Percentiles rank a stretch among this genome's conserved stretches.
Evolutionary conservation across 2,797 vertebrate genomes (phyloP).

Genomic region (Clarias platycephalus): DNA sequence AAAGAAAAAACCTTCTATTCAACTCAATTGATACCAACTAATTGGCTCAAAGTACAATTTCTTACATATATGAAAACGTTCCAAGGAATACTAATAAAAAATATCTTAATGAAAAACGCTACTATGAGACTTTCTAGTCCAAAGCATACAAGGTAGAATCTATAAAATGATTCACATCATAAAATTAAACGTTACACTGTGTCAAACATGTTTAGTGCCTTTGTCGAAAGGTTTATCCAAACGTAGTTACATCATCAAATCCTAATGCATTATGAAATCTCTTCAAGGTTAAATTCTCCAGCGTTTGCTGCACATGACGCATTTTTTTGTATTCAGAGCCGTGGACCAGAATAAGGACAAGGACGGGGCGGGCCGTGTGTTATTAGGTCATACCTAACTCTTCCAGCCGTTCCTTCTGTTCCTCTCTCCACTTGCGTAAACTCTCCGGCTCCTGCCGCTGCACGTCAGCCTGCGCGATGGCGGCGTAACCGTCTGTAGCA

Average conservation of each 20-base stretch:
- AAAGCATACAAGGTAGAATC: not conserved
- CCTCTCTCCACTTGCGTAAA: slow-evolving; percentile 95
- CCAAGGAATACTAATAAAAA: no score
- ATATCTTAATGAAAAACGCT: no score
- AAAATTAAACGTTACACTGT: not conserved
- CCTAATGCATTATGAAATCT: not conserved
- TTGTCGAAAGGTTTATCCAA: not conserved
- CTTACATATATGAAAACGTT: no score
- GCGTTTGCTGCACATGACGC: not conserved
- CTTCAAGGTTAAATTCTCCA: not conserved
- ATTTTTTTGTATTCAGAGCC: not conserved
- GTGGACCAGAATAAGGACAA: not conserved
- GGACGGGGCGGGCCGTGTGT: not conserved
- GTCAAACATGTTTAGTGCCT: not conserved
- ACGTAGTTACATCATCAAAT: not conserved
- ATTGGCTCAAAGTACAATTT: not conserved
- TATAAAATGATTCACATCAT: not conserved
- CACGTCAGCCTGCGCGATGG: slow-evolving; percentile 90
- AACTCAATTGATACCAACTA: not conserved
- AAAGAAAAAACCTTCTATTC: slow-evolving; percentile 5
- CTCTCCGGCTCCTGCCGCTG: slow-evolving; percentile 97
- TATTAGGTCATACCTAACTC: slow-evolving; percentile 79
- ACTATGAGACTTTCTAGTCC: no score
- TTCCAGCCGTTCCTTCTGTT: slow-evolving; percentile 90
- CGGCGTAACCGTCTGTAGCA: slow-evolving; percentile 85